Evolutionary conservation across 2,113 vertebrate species (phyloP).

Genomic region (Scortum barcoo): DNA sequence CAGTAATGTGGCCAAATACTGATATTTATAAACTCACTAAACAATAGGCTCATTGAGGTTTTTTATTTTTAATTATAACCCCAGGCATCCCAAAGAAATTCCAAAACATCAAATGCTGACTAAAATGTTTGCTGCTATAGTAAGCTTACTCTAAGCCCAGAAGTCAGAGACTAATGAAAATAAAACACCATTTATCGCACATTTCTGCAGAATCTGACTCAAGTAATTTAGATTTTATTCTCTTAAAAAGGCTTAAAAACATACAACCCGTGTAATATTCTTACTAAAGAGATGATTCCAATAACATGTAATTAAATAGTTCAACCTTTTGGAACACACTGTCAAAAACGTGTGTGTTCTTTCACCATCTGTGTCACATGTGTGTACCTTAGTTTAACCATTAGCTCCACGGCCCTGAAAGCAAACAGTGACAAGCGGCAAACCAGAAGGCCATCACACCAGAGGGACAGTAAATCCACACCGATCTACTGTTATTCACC

Average conservation of each 20-base stretch:
- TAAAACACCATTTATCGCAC: not conserved
- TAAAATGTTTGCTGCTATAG: not conserved
- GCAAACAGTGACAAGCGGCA: conserved; percentile 46
- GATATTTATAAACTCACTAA: not conserved
- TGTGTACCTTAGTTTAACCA: conserved; percentile 67
- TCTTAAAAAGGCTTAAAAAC: not conserved
- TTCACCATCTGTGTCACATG: not conserved
- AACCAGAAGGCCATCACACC: conserved; percentile 26
- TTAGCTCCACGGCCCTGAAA: conserved; percentile 53
- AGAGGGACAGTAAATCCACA: not conserved
- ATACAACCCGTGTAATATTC: not conserved
- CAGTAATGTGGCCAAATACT: too few species aligned
- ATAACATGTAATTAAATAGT: not conserved
- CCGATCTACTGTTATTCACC: not conserved
- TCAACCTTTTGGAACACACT: not conserved
- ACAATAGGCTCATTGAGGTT: not conserved
- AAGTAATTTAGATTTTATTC: not conserved
- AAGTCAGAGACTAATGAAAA: not conserved
- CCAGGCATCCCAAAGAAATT: not conserved
- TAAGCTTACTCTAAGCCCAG: not conserved
- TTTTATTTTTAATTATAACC: not conserved
- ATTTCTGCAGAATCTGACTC: not conserved
- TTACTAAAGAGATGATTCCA: not conserved
- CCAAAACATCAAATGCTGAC: too few species aligned
- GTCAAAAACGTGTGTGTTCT: not conserved